These are phyloP conservation scores for Tylochromis polylepis DNA, from an alignment of 2,113 vertebrate genomes.

Conservation along the genomic window DNA sequence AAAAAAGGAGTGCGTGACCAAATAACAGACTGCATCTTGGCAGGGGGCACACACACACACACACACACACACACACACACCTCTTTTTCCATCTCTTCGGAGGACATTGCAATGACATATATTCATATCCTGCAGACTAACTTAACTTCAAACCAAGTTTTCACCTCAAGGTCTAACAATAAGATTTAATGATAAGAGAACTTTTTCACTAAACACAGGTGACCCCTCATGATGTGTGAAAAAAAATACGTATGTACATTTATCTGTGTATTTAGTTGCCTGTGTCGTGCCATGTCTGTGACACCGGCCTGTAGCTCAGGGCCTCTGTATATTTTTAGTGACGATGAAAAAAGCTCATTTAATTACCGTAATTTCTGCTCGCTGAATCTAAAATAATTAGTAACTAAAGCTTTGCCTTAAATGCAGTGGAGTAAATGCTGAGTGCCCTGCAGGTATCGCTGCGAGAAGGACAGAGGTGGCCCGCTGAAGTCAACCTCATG, in stretches of 20 bases:
- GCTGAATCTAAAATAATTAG: background rate
- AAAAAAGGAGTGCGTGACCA: background rate
- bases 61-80: background rate
- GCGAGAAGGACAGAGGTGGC: background rate
- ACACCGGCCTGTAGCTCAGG: background rate
- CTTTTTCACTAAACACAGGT: background rate
- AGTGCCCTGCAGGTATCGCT: background rate
- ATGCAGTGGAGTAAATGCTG: background rate
- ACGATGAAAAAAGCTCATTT: background rate
- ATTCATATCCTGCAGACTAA: background rate
- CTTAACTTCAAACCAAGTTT: background rate
- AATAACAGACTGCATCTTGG: conserved; percentile 13
- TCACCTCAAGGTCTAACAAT: no score
- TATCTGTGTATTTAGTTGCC: background rate
- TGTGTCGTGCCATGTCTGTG: background rate
- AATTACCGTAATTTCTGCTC: background rate
- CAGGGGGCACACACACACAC: background rate
- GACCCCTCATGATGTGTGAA: background rate
- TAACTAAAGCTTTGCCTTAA: background rate
- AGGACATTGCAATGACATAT: background rate
- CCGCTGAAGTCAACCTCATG: background rate
- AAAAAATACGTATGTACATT: background rate
- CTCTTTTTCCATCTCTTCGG: background rate
- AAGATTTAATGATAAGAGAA: background rate
- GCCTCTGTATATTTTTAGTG: background rate